Percentiles rank a stretch among this genome's conserved stretches.
These are phyloP conservation scores for Nymphicus hollandicus DNA, from an alignment of 2,113 vertebrate genomes.

Conservation along the genomic window DNA sequence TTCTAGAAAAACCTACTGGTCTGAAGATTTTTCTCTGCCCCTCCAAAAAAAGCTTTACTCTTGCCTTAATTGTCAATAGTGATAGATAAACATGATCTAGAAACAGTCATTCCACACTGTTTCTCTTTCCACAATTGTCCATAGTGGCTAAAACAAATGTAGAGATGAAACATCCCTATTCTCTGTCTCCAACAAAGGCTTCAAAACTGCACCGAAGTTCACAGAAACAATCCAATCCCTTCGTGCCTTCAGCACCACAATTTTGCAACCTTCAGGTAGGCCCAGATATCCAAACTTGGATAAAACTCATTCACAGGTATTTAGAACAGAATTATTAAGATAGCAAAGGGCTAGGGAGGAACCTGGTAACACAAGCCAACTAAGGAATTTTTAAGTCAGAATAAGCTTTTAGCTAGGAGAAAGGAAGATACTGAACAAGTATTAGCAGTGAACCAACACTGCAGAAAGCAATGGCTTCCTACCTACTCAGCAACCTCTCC, in stretches of 20 bases:
- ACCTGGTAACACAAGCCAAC: neutral
- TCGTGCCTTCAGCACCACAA: neutral
- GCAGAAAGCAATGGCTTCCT: neutral
- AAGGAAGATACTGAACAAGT: neutral
- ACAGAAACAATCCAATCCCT: neutral
- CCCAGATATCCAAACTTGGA: neutral
- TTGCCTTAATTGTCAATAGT: neutral
- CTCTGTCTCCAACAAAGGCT: neutral
- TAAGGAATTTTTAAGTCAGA: neutral
- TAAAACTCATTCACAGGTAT: neutral
- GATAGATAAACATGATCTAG: neutral
- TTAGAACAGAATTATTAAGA: neutral
- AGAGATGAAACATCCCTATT: neutral
- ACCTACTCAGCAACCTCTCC: neutral
- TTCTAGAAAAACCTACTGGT: constrained; percentile 9
- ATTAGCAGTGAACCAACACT: neutral
- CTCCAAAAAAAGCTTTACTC: neutral
- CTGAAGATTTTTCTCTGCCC: neutral
- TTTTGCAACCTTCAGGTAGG: neutral
- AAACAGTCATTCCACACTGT: neutral
- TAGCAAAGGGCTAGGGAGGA: neutral
- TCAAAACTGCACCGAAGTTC: neutral
- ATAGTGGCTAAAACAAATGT: neutral
- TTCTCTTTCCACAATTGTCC: neutral
- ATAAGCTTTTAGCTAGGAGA: neutral